Evolutionary conservation across 2,888 invertebrate genomes (phyloP).

Genomic region (Entomobrya proxima): DNA sequence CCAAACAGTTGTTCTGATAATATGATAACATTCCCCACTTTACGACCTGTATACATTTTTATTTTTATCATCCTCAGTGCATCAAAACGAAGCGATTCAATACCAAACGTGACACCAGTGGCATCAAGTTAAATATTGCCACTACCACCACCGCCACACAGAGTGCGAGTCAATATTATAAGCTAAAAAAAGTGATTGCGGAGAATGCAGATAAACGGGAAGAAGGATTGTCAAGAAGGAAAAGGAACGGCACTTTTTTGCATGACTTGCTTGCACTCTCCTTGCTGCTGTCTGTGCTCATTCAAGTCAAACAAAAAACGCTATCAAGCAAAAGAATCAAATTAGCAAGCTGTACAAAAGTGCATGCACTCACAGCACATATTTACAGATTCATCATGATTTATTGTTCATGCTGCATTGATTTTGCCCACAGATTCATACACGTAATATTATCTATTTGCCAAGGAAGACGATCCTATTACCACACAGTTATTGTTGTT

Average conservation of each 20-base stretch:
- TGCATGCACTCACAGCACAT: background rate
- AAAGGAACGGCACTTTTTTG: constrained; percentile 11
- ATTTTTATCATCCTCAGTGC: background rate
- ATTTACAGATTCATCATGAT: background rate
- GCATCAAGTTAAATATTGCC: background rate
- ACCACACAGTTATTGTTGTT: too few relatives aligned
- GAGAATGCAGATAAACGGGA: background rate
- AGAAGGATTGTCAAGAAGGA: too few relatives aligned
- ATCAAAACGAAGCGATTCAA: background rate
- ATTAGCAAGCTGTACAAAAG: background rate
- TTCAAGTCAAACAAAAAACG: background rate
- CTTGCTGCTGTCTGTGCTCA: background rate
- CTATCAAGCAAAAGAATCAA: background rate
- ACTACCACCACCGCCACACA: background rate
- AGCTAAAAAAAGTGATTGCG: too few relatives aligned
- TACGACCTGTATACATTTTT: background rate
- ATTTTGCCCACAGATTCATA: background rate
- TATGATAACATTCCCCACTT: background rate
- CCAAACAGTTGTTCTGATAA: background rate
- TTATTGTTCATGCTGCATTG: background rate
- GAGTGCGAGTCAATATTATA: too few relatives aligned
- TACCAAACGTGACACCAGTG: background rate
- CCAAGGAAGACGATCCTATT: too few relatives aligned
- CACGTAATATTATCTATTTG: background rate
- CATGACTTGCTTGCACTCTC: background rate